Percentiles rank a stretch among this genome's conserved stretches.
Evolutionary conservation across 2,797 vertebrate genomes (phyloP).

Genomic region (Peromyscus aztecus): DNA sequence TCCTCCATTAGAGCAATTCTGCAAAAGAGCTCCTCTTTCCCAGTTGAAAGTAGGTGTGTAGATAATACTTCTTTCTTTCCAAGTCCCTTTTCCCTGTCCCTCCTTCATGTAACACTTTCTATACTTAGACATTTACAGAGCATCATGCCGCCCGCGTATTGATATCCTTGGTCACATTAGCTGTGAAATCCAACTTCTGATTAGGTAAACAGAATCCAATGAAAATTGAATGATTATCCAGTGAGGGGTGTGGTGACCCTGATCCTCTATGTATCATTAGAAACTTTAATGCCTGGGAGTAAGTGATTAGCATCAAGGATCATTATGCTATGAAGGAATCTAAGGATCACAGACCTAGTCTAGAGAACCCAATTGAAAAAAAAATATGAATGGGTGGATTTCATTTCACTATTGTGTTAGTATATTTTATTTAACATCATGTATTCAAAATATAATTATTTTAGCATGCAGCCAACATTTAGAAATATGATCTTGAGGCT

Average conservation of each 20-base stretch:
- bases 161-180: neutral
- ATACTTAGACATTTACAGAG: neutral
- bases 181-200: neutral
- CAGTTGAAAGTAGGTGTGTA: neutral
- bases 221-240: neutral
- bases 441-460: conserved; percentile 25
- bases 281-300: neutral
- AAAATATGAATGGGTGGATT: neutral
- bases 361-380: neutral
- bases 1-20: neutral
- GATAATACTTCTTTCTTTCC: neutral
- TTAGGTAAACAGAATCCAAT: neutral
- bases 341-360: neutral
- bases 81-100: neutral
- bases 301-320: neutral
- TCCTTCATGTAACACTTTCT: neutral
- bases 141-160: neutral
- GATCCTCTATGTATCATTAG: neutral
- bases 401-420: neutral
- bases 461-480: neutral
- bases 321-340: neutral
- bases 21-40: neutral
- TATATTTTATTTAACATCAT: conserved; percentile 7
- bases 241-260: neutral
- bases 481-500: neutral